Percentiles rank a stretch among this genome's conserved stretches.
These are phyloP conservation scores for Betta splendens DNA, from an alignment of 2,797 vertebrate genomes.

Conservation along the genomic window DNA sequence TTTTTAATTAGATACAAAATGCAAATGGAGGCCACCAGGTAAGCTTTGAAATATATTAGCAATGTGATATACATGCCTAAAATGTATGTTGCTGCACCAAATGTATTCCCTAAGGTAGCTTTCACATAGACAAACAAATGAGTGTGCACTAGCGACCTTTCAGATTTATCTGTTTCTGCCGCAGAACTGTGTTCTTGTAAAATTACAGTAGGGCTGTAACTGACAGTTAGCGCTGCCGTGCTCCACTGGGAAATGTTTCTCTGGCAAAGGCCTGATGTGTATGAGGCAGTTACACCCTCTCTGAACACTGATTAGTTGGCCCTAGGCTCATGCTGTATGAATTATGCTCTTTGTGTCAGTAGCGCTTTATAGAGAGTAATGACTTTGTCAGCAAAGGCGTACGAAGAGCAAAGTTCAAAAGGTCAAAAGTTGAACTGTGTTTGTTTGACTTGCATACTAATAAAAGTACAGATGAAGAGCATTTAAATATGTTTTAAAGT, in stretches of 20 bases:
- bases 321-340: constrained; percentile 63
- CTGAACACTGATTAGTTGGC: constrained; percentile 75
- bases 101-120: constrained; percentile 19
- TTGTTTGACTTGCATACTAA: constrained; percentile 9
- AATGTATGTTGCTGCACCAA: constrained; percentile 27
- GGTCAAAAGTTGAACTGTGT: constrained; percentile 55
- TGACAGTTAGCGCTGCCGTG: constrained; percentile 54
- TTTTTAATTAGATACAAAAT: constrained; percentile 74
- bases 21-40: constrained; percentile 47
- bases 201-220: constrained; percentile 43
- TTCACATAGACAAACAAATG: constrained; percentile 44
- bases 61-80: constrained; percentile 12
- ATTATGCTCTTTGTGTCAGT: constrained; percentile 77
- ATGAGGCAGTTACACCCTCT: constrained; percentile 54
- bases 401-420: constrained; percentile 54
- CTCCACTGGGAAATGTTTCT: constrained; percentile 67
- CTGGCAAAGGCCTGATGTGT: constrained; percentile 48
- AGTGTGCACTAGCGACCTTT: constrained; percentile 32
- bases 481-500: not conserved
- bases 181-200: constrained; percentile 28
- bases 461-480: not conserved
- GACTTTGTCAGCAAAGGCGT: constrained; percentile 34
- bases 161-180: constrained; percentile 27
- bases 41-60: constrained; percentile 54
- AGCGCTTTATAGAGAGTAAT: constrained; percentile 44